Evolutionary conservation across 2,113 vertebrate species (phyloP).

Genomic region (Onychostruthus taczanowskii): DNA sequence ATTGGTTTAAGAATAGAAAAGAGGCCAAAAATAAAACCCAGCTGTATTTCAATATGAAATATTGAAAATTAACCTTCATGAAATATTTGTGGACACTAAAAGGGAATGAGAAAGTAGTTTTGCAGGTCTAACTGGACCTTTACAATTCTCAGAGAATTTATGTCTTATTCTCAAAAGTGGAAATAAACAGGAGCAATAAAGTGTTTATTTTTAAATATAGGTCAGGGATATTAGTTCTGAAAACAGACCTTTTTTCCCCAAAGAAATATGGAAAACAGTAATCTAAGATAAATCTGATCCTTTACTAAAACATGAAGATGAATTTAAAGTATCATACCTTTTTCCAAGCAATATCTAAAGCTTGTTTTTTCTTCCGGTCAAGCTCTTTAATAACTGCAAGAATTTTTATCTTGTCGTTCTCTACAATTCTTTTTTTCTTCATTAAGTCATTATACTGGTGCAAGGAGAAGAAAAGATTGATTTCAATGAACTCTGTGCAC

Average conservation of each 20-base stretch:
- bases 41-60: not conserved
- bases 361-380: conserved; percentile 90
- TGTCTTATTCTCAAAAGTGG: not conserved
- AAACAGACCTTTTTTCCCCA: not conserved
- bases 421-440: conserved; percentile 92
- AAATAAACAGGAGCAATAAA: not conserved
- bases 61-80: not conserved
- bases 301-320: not conserved
- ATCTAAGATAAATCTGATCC: not conserved
- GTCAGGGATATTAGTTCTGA: not conserved
- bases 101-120: not conserved
- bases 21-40: not conserved
- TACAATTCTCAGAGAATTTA: not conserved
- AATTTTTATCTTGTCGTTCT: conserved; percentile 93
- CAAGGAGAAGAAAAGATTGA: not conserved
- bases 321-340: conserved; percentile 78
- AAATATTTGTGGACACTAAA: not conserved
- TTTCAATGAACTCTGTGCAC: not conserved
- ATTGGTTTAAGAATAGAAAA: not conserved
- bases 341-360: conserved; percentile 90
- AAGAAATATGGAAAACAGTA: not conserved
- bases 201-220: not conserved
- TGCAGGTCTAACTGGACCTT: not conserved
- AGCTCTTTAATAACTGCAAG: conserved; percentile 88
- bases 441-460: conserved; percentile 91